Percentiles rank a stretch among this genome's conserved stretches.
Conservation (phyloP, 1,140 invertebrate genomes). For the Rhopalosiphum maidis region DNA sequence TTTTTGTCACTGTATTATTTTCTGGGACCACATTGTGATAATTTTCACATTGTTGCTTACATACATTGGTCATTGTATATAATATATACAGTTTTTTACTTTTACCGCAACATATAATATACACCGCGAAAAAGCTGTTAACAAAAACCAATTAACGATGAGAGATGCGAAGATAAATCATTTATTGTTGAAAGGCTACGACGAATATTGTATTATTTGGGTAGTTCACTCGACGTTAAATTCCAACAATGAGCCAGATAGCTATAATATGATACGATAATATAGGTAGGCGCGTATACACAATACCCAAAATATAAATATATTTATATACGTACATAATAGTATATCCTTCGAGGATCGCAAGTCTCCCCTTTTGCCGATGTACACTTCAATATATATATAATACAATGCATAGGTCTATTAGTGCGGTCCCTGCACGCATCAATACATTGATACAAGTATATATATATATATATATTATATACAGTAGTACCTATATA, state of each 20-base stretch:
- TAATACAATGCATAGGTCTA: neutral
- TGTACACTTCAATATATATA: neutral
- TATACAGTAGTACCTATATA: neutral
- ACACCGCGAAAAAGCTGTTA: too few relatives aligned
- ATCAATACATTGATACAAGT: neutral
- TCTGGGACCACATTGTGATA: too few relatives aligned
- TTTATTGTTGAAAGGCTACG: neutral
- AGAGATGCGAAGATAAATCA: neutral
- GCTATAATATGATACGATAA: neutral
- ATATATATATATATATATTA: neutral
- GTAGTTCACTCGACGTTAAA: neutral
- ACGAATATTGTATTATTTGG: neutral
- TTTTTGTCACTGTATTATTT: too few relatives aligned
- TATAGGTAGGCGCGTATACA: neutral
- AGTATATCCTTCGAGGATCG: neutral
- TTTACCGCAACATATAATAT: neutral
- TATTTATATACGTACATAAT: neutral
- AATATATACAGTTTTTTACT: too few relatives aligned
- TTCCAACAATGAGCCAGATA: neutral
- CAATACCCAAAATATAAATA: neutral
- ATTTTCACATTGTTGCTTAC: too few relatives aligned
- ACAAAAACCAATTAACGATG: neutral
- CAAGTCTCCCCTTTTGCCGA: neutral
- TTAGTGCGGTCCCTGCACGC: constrained; percentile 14
- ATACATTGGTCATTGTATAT: neutral